phyloP scores from a whole-genome alignment of 1,140 invertebrate genomes.

The Psilanteris sp. region DNA sequence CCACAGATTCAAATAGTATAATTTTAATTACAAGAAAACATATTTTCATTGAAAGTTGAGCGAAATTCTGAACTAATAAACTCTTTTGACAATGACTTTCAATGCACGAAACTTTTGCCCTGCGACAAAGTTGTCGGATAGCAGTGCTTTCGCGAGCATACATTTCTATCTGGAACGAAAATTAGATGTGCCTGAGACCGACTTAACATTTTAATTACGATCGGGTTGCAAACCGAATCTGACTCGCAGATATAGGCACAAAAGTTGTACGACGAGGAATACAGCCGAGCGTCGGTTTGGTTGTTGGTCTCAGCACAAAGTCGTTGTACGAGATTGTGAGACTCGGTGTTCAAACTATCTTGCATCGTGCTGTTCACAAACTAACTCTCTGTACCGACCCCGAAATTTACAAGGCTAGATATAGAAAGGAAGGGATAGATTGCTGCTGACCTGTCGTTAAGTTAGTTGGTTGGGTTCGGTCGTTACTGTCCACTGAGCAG shows the following conservation, averaged over 20 bases:
- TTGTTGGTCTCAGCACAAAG: conserved; percentile 51
- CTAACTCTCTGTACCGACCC: conserved; percentile 40
- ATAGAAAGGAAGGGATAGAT: conserved; percentile 58
- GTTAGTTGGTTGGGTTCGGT: conserved; percentile 62
- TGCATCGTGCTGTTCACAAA: conserved; percentile 54
- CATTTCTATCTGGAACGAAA: conserved; percentile 57
- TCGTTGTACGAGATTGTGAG: conserved; percentile 24
- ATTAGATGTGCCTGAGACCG: conserved; percentile 61
- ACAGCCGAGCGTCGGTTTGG: conserved; percentile 23
- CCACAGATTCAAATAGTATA: neutral
- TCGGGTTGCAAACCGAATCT: conserved; percentile 39
- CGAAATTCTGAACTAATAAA: conserved; percentile 39
- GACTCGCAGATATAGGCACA: conserved; percentile 36
- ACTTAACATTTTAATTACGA: conserved; percentile 70
- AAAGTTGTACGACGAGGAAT: conserved; percentile 22
- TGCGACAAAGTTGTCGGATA: conserved; percentile 42
- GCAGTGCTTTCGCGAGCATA: conserved; percentile 40
- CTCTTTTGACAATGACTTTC: conserved; percentile 49
- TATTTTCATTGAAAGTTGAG: conserved; percentile 21
- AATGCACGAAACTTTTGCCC: conserved; percentile 32
- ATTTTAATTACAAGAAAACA: conserved; percentile 38
- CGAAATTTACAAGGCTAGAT: conserved; percentile 47
- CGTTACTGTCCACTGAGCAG: conserved; percentile 60
- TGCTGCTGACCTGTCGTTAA: conserved; percentile 68
- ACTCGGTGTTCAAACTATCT: conserved; percentile 55